Evolutionary conservation across 2,888 invertebrate species (phyloP).

Genomic region (Xylophagus ater): DNA sequence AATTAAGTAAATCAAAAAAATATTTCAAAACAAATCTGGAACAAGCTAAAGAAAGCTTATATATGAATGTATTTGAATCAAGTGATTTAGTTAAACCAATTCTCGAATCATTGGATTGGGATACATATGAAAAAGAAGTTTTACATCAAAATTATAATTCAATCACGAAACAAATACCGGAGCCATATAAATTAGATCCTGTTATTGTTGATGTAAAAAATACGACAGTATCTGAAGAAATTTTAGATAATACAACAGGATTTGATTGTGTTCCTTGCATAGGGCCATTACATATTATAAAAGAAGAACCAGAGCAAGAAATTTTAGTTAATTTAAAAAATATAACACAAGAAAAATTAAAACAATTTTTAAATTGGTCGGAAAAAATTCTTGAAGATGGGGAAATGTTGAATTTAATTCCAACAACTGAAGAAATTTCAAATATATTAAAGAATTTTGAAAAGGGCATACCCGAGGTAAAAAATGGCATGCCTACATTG

Average conservation of each 20-base stretch:
- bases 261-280: slow-evolving; percentile 52
- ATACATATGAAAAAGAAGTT: slow-evolving; percentile 49
- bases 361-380: slow-evolving; percentile 40
- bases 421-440: slow-evolving; percentile 51
- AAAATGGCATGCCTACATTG: slow-evolving; percentile 53
- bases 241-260: slow-evolving; percentile 44
- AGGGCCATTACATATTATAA: slow-evolving; percentile 48
- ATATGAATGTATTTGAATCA: slow-evolving; percentile 45
- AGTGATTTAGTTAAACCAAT: slow-evolving; percentile 52
- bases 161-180: slow-evolving; percentile 40
- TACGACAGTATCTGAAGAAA: slow-evolving; percentile 42
- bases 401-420: slow-evolving; percentile 37
- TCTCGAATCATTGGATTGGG: slow-evolving; percentile 54
- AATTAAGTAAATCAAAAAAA: slow-evolving; percentile 30
- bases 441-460: slow-evolving; percentile 51
- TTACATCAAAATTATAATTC: slow-evolving; percentile 42
- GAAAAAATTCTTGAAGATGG: slow-evolving; percentile 43
- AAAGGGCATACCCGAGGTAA: slow-evolving; percentile 46
- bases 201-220: slow-evolving; percentile 26
- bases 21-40: slow-evolving; percentile 44
- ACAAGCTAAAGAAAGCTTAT: slow-evolving; percentile 43
- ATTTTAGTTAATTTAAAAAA: slow-evolving; percentile 33
- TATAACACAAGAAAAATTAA: slow-evolving; percentile 46
- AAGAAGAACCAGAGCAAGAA: slow-evolving; percentile 38
- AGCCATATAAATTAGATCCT: slow-evolving; percentile 42